Base-by-base conservation (phyloP, 2,888 invertebrate species). In the Linnaemya tessellans region DNA sequence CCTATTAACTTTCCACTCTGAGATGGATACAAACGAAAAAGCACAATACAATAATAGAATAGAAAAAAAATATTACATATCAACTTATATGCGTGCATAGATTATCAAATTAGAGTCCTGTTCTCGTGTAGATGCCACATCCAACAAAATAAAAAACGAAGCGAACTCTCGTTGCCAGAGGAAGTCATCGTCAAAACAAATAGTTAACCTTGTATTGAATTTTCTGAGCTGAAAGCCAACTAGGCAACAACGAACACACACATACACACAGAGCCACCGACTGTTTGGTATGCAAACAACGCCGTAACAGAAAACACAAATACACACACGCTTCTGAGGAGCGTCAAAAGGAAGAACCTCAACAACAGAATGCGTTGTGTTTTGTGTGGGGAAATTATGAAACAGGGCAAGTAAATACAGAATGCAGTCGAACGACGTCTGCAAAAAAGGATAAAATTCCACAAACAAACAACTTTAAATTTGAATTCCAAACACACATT, bases 201-300 rank as follows among this genome's bases (percentile, higher is more conserved):
- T 71, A 85, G 85, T 85, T 85, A 85, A 85, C 85, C 85, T 85
- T 82, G 85, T 80, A 85, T 85, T 85, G 85, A 75, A 82, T 84
- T 80, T 80, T 51, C 58, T 81, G 77, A 83, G 65, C 73, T 43
- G 74, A 86, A 82, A 84, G 79, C 82, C 79, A 85, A 82, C 68
- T 71, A 70, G 68, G 68, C 82, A 79, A 77, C 79, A 60, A 51
- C 65, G 13, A 15, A 67, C 1, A 41, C 22, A 54, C 74, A 51
- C 79, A 74, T 22, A 49, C 20, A 54, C 11, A 46, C 4, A 43
- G 43, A 43, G 43, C 43, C 35, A 35, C 41, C 10, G n/a, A 74
- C 83, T 73, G 77, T 70, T 84, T 83, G 84, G 84, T 85, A 85
- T 85, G 82, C 85, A 85, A 85, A 85, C 65, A 85, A 82, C 82